These are phyloP conservation scores for Tachina lurida DNA, from an alignment of 2,888 invertebrate genomes.

Conservation along the genomic window DNA sequence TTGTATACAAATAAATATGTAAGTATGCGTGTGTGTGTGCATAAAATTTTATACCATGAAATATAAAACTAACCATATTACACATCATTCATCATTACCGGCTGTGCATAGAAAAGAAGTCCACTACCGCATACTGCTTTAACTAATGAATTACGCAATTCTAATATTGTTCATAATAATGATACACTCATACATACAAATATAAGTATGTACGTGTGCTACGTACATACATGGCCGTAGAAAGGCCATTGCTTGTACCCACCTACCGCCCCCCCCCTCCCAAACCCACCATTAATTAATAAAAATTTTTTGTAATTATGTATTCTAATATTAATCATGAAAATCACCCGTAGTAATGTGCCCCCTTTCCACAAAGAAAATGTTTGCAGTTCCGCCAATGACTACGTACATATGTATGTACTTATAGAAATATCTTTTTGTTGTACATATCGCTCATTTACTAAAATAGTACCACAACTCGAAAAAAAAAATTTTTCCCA, in stretches of 20 bases:
- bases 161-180: conserved; percentile 78
- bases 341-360: too few relatives aligned
- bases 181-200: conserved; percentile 57
- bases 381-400: too few relatives aligned
- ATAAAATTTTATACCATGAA: conserved; percentile 38
- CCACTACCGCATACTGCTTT: conserved; percentile 61
- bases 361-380: too few relatives aligned
- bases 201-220: not conserved
- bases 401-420: not conserved
- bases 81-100: conserved; percentile 81
- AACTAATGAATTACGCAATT: conserved; percentile 82
- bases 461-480: too few relatives aligned
- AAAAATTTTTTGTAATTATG: too few relatives aligned
- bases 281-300: too few relatives aligned
- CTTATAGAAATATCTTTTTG: not conserved
- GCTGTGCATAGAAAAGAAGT: conserved; percentile 39
- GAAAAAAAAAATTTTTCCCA: too few relatives aligned
- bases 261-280: too few relatives aligned
- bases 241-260: too few relatives aligned
- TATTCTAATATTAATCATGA: too few relatives aligned
- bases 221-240: too few relatives aligned
- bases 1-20: not conserved
- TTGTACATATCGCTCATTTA: too few relatives aligned
- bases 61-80: conserved; percentile 72
- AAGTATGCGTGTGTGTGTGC: not conserved